Percentiles rank a stretch among this genome's conserved stretches.
Conservation (phyloP, 2,113 vertebrate species). For the Mus spicilegus region DNA sequence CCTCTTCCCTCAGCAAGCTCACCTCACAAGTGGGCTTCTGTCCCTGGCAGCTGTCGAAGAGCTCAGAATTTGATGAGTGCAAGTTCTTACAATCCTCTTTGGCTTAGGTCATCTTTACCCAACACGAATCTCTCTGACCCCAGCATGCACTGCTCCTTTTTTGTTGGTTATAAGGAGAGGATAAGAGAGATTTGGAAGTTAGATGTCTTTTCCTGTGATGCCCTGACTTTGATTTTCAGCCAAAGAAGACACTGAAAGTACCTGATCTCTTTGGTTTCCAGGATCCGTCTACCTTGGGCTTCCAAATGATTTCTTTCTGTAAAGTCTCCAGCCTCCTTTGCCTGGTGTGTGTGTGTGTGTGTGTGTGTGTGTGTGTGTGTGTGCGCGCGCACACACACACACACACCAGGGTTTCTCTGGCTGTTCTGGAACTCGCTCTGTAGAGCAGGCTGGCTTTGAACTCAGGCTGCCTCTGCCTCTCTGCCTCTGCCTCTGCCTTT, state of each 20-base stretch:
- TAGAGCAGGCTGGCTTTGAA: neutral
- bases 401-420: too few relatives aligned
- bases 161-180: neutral
- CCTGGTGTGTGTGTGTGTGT: neutral
- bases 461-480: neutral
- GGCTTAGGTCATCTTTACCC: constrained; percentile 8
- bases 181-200: constrained; percentile 18
- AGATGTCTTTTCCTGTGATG: constrained; percentile 27
- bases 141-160: neutral
- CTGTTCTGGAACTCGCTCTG: neutral
- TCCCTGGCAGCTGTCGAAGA: neutral
- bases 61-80: neutral
- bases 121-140: neutral
- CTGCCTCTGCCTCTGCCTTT: too few relatives aligned
- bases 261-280: constrained; percentile 53
- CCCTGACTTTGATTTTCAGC: constrained; percentile 59
- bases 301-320: constrained; percentile 54
- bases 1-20: constrained; percentile 8
- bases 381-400: too few relatives aligned
- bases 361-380: too few relatives aligned
- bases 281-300: constrained; percentile 36
- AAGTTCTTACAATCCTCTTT: neutral
- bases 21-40: neutral
- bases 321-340: constrained; percentile 11
- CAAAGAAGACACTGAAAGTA: constrained; percentile 37